phyloP scores from a whole-genome alignment of 2,888 invertebrate genomes.

The Psylliodes chrysocephalus region DNA sequence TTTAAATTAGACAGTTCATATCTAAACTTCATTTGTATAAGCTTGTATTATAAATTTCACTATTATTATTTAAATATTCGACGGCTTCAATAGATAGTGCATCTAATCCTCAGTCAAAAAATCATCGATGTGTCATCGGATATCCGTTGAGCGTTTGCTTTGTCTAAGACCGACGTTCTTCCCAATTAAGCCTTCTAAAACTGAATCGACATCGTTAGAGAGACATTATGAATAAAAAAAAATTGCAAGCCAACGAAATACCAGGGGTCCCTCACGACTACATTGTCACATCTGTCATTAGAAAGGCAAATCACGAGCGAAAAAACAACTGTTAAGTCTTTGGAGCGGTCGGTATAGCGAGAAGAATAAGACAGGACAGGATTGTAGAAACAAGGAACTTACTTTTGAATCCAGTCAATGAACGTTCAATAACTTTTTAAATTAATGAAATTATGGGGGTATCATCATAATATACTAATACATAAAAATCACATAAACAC shows the following conservation, averaged over 20 bases:
- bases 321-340: slow-evolving; percentile 32
- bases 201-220: neutral
- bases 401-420: no score
- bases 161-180: slow-evolving; percentile 18
- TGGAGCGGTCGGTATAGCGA: slow-evolving; percentile 9
- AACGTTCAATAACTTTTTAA: no score
- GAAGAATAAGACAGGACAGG: slow-evolving; percentile 16
- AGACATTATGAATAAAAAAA: slow-evolving; percentile 21
- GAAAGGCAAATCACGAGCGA: slow-evolving; percentile 36
- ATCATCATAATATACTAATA: no score
- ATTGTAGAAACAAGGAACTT: neutral
- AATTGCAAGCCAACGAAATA: slow-evolving; percentile 15
- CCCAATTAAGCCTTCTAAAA: slow-evolving; percentile 22
- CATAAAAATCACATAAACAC: no score
- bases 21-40: no score
- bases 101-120: neutral
- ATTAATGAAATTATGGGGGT: no score
- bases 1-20: no score
- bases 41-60: no score
- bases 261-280: slow-evolving; percentile 16
- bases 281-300: slow-evolving; percentile 33
- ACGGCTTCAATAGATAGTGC: slow-evolving; percentile 2
- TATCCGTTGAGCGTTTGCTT: slow-evolving; percentile 19
- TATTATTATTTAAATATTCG: slow-evolving; percentile 21
- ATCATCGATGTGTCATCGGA: slow-evolving; percentile 22